These are phyloP conservation scores for Melanaphis sacchari DNA, from an alignment of 1,140 invertebrate genomes.

Conservation along the genomic window DNA sequence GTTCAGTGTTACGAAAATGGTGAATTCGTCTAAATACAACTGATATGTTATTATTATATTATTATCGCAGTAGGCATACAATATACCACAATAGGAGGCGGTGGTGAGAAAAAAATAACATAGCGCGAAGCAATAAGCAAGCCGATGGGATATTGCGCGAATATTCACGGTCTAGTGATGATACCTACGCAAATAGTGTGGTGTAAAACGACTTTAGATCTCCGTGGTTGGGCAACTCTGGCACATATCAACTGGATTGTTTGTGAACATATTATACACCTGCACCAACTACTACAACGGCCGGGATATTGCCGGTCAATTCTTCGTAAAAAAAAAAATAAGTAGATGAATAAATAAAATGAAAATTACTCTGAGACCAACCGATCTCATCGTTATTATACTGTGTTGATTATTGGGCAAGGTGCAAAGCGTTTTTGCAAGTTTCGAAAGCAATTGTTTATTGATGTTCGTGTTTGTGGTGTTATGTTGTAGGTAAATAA, in stretches of 20 bases:
- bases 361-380: not conserved
- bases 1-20: not conserved
- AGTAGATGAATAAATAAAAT: not conserved
- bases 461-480: slow-evolving; percentile 5
- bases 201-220: slow-evolving; percentile 37
- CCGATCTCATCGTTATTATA: not conserved
- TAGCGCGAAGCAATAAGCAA: not conserved
- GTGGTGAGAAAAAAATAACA: not conserved
- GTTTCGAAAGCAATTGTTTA: slow-evolving; percentile 13
- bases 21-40: not conserved
- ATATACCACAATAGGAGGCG: not conserved
- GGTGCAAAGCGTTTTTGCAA: not conserved
- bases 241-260: not conserved
- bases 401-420: not conserved
- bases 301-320: not conserved
- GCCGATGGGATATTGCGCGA: slow-evolving; percentile 24
- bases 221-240: not conserved
- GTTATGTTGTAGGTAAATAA: not conserved
- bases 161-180: slow-evolving; percentile 37
- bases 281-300: not conserved
- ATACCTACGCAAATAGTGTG: slow-evolving; percentile 16
- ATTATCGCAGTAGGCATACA: not conserved
- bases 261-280: not conserved
- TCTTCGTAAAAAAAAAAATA: not conserved
- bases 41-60: not conserved